Evolutionary conservation across 2,797 vertebrate species (phyloP).

Genomic region (Myotis daubentonii): DNA sequence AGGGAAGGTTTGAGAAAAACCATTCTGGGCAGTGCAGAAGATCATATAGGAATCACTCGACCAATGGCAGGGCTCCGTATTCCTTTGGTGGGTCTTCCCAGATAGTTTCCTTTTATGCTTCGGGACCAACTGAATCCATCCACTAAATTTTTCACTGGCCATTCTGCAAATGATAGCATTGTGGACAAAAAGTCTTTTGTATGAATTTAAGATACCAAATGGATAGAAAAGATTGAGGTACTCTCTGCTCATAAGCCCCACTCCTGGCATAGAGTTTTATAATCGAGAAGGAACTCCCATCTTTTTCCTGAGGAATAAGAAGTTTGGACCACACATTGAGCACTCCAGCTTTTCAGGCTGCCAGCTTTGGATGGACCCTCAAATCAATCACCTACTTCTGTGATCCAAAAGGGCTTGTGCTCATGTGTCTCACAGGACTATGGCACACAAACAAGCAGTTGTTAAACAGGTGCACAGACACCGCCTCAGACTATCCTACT

Average conservation of each 20-base stretch:
- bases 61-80: rapidly evolving
- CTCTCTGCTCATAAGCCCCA: too few species aligned
- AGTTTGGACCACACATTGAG: not conserved
- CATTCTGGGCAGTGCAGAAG: not conserved
- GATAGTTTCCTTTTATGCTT: not conserved
- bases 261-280: not conserved
- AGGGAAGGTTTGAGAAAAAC: not conserved
- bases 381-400: not conserved
- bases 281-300: not conserved
- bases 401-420: not conserved
- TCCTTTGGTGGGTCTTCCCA: not conserved
- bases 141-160: not conserved
- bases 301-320: not conserved
- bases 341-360: not conserved
- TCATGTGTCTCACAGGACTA: not conserved
- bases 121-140: not conserved
- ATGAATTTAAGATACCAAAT: not conserved
- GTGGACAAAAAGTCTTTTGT: not conserved
- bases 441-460: not conserved
- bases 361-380: not conserved
- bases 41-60: not conserved
- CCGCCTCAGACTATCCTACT: not conserved
- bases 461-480: not conserved
- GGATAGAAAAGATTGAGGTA: not conserved
- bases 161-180: not conserved